Conservation (phyloP, 1,140 invertebrate species). For the Gonatopus flavifemur region DNA sequence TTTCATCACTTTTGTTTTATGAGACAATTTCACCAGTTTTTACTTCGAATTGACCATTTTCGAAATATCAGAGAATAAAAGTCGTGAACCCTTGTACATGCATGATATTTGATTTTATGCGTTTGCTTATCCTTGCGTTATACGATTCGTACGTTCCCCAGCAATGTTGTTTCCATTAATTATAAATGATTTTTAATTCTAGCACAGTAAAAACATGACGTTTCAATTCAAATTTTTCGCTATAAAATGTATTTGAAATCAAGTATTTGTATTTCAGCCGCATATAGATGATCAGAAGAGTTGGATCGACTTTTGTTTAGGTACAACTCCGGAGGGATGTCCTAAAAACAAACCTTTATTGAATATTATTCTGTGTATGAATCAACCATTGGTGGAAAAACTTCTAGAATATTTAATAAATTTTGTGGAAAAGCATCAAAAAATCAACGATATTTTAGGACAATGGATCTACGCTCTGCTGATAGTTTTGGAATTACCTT, state of each 20-base stretch:
- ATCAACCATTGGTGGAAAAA: constrained; percentile 56
- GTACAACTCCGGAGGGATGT: neutral
- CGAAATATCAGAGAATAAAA: too few relatives aligned
- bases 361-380: constrained; percentile 55
- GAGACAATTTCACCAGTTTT: too few relatives aligned
- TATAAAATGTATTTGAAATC: too few relatives aligned
- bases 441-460: constrained; percentile 45
- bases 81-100: too few relatives aligned
- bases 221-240: too few relatives aligned
- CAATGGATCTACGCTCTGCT: constrained; percentile 65
- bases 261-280: constrained; percentile 44
- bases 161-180: too few relatives aligned
- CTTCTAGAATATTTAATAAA: constrained; percentile 61
- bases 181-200: neutral
- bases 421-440: constrained; percentile 50
- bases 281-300: constrained; percentile 32
- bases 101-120: too few relatives aligned
- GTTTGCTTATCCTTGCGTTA: too few relatives aligned
- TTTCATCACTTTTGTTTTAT: too few relatives aligned
- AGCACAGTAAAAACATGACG: neutral
- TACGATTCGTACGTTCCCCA: too few relatives aligned
- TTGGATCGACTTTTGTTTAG: constrained; percentile 46
- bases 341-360: constrained; percentile 49
- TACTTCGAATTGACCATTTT: too few relatives aligned
- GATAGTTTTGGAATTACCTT: constrained; percentile 61